Evolutionary conservation across 2,888 invertebrate genomes (phyloP).

Genomic region (Pollenia amentaria): DNA sequence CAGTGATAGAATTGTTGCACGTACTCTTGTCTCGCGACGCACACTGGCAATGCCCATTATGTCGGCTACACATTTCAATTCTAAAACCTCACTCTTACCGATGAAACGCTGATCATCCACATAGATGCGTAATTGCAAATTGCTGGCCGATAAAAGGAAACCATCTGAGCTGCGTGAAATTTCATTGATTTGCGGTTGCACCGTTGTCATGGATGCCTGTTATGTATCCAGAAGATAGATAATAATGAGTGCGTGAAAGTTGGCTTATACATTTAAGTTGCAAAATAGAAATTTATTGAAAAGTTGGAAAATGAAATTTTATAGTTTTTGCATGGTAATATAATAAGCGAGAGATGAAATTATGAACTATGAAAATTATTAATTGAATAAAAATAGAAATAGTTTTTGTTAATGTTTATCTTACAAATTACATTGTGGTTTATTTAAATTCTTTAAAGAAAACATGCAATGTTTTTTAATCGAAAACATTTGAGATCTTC

Average conservation of each 20-base stretch:
- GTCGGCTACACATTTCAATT: slow-evolving; percentile 83
- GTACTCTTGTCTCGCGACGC: slow-evolving; percentile 80
- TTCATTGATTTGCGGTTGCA: slow-evolving; percentile 84
- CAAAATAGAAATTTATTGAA: neutral
- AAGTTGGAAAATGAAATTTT: neutral
- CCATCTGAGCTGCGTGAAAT: slow-evolving; percentile 83
- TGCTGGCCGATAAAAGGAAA: slow-evolving; percentile 82
- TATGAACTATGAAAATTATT: no score
- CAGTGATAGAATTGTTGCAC: slow-evolving; percentile 82
- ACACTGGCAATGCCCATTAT: slow-evolving; percentile 81
- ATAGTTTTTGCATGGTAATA: no score
- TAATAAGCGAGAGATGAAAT: no score
- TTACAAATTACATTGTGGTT: no score
- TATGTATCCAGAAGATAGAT: slow-evolving; percentile 1
- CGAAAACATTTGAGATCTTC: no score
- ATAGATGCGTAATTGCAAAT: slow-evolving; percentile 83
- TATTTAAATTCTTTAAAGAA: no score
- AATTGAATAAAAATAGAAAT: no score
- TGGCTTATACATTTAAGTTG: neutral
- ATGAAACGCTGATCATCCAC: slow-evolving; percentile 83
- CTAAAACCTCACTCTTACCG: slow-evolving; percentile 81
- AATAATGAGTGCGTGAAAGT: neutral
- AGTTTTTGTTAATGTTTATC: no score
- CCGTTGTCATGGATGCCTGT: slow-evolving; percentile 81
- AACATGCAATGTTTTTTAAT: no score